phyloP scores from a whole-genome alignment of 2,888 invertebrate genomes.

The Heteropelma amictum region DNA sequence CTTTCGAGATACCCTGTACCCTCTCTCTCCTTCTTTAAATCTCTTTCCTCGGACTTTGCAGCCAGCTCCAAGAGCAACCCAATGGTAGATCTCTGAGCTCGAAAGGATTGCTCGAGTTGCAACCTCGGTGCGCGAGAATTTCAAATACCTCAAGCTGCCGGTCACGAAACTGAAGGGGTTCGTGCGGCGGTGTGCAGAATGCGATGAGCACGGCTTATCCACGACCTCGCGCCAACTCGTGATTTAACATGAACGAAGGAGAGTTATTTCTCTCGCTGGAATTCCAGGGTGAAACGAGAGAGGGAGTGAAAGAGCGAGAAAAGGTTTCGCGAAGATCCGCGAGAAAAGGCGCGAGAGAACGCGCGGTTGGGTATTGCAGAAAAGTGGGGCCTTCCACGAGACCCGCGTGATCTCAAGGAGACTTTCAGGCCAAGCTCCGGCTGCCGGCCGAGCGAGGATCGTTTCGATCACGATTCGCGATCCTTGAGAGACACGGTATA shows the following conservation, averaged over 20 bases:
- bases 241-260: constrained; percentile 48
- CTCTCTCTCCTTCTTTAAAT: neutral
- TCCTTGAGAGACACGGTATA: constrained; percentile 47
- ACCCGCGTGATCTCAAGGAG: constrained; percentile 30
- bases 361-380: constrained; percentile 2
- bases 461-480: constrained; percentile 55
- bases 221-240: constrained; percentile 52
- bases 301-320: neutral
- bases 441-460: constrained; percentile 40
- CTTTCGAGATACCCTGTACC: neutral
- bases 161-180: constrained; percentile 21
- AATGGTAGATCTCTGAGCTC: constrained; percentile 19
- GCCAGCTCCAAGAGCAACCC: neutral
- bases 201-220: constrained; percentile 36
- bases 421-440: constrained; percentile 16
- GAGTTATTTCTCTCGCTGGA: constrained; percentile 55
- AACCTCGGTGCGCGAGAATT: constrained; percentile 42
- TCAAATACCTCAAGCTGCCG: constrained; percentile 32
- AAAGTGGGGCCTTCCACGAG: neutral
- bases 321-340: constrained; percentile 22
- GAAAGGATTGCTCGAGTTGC: constrained; percentile 50
- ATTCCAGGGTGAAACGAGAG: constrained; percentile 38
- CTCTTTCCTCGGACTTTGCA: constrained; percentile 24
- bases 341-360: constrained; percentile 11
- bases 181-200: neutral